phyloP scores from a whole-genome alignment of 1,140 invertebrate species.

The Drosophila carrolli region DNA sequence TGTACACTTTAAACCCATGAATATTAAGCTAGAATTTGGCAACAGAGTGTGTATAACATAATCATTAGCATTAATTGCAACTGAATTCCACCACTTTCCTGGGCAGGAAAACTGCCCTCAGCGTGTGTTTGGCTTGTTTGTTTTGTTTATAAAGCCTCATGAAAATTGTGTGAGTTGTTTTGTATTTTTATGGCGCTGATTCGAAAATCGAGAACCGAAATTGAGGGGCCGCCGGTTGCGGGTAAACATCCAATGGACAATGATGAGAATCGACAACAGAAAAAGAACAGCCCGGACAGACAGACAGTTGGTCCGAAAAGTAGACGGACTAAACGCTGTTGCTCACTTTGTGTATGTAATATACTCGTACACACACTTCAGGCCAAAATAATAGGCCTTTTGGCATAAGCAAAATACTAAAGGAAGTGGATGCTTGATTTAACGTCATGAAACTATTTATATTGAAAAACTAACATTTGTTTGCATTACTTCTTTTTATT shows the following conservation, averaged over 20 bases:
- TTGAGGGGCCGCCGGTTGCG: constrained; percentile 38
- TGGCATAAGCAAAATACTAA: background rate
- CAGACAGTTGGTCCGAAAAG: constrained; percentile 12
- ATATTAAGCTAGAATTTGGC: constrained; percentile 32
- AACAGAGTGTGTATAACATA: constrained; percentile 34
- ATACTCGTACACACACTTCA: background rate
- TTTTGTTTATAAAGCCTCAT: constrained; percentile 80
- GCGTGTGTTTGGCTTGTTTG: constrained; percentile 58
- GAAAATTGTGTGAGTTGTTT: constrained; percentile 54
- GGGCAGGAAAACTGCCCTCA: constrained; percentile 23
- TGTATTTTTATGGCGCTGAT: constrained; percentile 62
- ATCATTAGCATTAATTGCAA: constrained; percentile 71
- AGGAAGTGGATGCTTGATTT: no score
- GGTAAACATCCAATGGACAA: constrained; percentile 64
- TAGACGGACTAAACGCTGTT: constrained; percentile 47
- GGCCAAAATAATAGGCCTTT: background rate
- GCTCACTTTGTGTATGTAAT: constrained; percentile 40
- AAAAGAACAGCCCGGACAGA: constrained; percentile 44
- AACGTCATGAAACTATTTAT: no score
- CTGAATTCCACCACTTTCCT: constrained; percentile 30
- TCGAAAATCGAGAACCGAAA: constrained; percentile 29
- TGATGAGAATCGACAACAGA: constrained; percentile 56
- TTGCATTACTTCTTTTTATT: no score
- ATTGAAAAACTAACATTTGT: no score
- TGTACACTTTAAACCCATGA: constrained; percentile 24